Evolutionary conservation across 2,797 vertebrate species (phyloP), one percentile per base, ranked within the genome.

Genomic region (Tokudaia tokunoshimensis): DNA sequence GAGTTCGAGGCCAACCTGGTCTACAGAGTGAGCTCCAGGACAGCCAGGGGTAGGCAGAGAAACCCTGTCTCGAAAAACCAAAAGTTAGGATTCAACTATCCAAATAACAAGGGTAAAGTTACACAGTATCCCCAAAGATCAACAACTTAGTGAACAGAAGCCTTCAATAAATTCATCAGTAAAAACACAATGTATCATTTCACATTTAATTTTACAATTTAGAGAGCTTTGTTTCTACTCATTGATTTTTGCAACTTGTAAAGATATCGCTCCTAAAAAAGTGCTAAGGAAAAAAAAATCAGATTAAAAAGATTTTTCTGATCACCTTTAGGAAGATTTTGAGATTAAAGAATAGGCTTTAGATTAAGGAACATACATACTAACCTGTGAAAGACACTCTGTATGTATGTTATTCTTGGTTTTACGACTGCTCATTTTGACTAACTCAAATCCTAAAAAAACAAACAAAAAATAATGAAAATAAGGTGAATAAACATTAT

Each of bases 341-440:
- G 44, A 50, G 41, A 78, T 78, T 50, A 44, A 95, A 76, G 1
- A 50, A 55, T 50, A 94, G 34, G 52, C 55, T 22, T 84, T 34
- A 92, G 20, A 78, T 89, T 63, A 80, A 88, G 34, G 75, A 89
- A 55, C 90, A 93, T 52, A 80, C 1, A 34, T 61, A 98, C 98
- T 94, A 82, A 99, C 99, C 99, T 99, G 98, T 55, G 99, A 98
- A 97, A 99, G 97, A 96, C 99, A 99, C 95, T 99, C 99, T 76
- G 98, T 98, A 0, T 97, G 94, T 26, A 98, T 89, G 88, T 44
- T 98, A 15, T 98, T 98, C 92, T 98, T 99, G 6, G 65, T 81
- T 97, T 99, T 99, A 78, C 99, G 98, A 96, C 99, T 99, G 93
- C 97, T 99, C 99, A 99, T 99, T 65, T 96, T 47, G 57, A 96